Conservation (phyloP, 2,888 invertebrate genomes). For the Pomacea canaliculata region DNA sequence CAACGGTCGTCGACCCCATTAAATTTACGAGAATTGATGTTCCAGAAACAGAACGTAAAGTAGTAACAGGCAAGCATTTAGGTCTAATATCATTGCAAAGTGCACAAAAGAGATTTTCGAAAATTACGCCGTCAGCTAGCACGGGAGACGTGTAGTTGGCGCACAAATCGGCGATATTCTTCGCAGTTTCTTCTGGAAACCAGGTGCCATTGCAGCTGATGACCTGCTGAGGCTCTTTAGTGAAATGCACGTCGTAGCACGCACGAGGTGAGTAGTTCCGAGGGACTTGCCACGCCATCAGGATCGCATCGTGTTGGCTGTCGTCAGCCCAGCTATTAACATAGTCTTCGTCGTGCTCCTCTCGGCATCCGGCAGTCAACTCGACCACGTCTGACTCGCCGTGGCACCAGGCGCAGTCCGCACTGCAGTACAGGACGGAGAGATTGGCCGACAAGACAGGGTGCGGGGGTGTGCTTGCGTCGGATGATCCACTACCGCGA, state of each 20-base stretch:
- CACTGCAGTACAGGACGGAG: constrained; percentile 11
- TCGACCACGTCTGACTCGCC: neutral
- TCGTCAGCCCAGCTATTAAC: too few species aligned
- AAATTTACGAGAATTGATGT: neutral
- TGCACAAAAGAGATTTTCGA: constrained; percentile 23
- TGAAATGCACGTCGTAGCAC: too few species aligned
- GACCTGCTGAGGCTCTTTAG: neutral
- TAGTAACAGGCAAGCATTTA: neutral
- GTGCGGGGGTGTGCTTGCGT: neutral
- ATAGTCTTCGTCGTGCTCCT: neutral
- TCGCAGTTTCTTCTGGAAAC: neutral
- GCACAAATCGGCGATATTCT: neutral
- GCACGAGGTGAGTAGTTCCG: too few species aligned
- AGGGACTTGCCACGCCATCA: too few species aligned
- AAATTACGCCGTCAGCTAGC: neutral
- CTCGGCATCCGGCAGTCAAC: neutral
- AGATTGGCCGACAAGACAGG: neutral
- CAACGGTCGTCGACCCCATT: neutral
- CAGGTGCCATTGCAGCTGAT: neutral
- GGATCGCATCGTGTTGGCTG: too few species aligned
- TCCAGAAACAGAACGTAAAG: neutral
- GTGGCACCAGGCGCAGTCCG: constrained; percentile 4
- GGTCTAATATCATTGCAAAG: neutral
- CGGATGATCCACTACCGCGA: neutral
- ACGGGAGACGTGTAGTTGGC: constrained; percentile 11